Conservation (phyloP, 2,888 invertebrate species). For the Macrophya alboannulata region DNA sequence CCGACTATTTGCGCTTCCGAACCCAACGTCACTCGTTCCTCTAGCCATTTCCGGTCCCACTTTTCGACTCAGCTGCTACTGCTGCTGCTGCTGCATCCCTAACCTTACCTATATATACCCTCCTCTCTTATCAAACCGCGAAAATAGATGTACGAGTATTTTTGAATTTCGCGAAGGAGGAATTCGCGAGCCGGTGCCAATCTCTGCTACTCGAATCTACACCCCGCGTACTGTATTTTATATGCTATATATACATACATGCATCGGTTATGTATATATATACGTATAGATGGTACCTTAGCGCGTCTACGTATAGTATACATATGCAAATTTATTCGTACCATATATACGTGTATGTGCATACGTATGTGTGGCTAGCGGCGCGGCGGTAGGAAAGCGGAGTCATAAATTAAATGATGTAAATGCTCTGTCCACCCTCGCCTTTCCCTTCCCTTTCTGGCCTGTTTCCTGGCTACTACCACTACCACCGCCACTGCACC, state of each 20-base stretch:
- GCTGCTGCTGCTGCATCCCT: constrained; percentile 38
- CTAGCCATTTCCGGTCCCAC: neutral
- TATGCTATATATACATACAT: no score
- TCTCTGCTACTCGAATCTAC: neutral
- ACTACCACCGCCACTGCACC: constrained; percentile 53
- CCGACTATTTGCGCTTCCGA: constrained; percentile 53
- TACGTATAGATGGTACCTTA: neutral
- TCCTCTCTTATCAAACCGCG: constrained; percentile 8
- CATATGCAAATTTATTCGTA: constrained; percentile 79
- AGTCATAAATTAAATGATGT: constrained; percentile 80
- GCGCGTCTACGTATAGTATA: constrained; percentile 57
- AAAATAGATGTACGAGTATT: neutral
- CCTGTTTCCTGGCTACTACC: constrained; percentile 63
- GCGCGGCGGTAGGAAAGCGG: constrained; percentile 64
- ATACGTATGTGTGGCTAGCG: constrained; percentile 60
- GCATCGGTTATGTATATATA: neutral
- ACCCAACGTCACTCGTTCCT: constrained; percentile 49
- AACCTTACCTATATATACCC: no score
- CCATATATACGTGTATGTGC: constrained; percentile 53
- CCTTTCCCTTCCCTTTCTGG: constrained; percentile 62
- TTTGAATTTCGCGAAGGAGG: neutral
- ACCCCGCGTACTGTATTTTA: neutral
- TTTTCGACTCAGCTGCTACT: constrained; percentile 60
- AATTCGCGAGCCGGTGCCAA: neutral
- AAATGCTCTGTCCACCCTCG: constrained; percentile 79